Evolutionary conservation across 2,797 vertebrate genomes (phyloP).

Genomic region (Harpagifer antarcticus): DNA sequence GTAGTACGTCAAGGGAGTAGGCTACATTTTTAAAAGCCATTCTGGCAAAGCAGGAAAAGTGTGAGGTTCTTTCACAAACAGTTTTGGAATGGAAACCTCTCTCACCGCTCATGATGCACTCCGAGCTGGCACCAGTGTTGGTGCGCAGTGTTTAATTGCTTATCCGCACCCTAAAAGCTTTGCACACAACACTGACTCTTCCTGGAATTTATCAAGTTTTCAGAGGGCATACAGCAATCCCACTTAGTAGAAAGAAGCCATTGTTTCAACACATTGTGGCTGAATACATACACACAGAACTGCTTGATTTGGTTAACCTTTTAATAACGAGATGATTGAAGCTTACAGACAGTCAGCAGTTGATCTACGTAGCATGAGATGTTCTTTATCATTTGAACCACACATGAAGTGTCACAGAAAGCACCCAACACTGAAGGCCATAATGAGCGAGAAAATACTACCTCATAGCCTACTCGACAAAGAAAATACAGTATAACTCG

Average conservation of each 20-base stretch:
- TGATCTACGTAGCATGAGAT: background rate
- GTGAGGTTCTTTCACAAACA: background rate
- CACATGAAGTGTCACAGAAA: conserved; percentile 19
- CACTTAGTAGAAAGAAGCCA: background rate
- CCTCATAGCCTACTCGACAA: conserved; percentile 18
- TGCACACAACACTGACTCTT: background rate
- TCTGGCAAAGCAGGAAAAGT: background rate
- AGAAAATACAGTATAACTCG: conserved; percentile 35
- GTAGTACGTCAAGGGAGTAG: background rate
- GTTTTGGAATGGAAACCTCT: background rate
- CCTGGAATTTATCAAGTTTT: background rate
- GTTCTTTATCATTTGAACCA: background rate
- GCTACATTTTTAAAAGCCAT: background rate
- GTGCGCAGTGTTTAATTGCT: background rate
- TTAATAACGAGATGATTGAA: background rate
- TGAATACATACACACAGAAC: conserved; percentile 6
- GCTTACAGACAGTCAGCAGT: background rate
- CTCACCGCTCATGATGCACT: background rate
- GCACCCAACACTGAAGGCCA: conserved; percentile 56
- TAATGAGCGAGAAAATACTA: conserved; percentile 36
- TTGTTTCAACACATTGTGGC: background rate
- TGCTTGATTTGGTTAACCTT: conserved; percentile 22
- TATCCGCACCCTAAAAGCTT: background rate
- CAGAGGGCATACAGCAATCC: conserved; percentile 1
- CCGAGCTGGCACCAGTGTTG: background rate